Evolutionary conservation across 1,140 invertebrate species (phyloP).

Genomic region (Babylonia areolata): DNA sequence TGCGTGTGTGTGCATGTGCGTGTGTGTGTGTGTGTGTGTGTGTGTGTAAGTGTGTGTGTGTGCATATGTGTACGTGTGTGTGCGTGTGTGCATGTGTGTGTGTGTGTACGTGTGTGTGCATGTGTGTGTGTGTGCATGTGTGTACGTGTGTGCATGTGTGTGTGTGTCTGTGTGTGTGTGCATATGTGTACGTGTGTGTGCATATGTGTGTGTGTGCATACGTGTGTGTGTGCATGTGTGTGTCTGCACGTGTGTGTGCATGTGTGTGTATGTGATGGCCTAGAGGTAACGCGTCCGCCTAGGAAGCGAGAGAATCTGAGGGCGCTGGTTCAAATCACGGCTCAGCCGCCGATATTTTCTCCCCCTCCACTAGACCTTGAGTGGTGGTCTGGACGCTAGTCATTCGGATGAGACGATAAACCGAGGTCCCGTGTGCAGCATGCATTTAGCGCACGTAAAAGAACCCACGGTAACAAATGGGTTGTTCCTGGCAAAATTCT

Average conservation of each 20-base stretch:
- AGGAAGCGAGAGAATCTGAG: too few species aligned
- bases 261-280: not conserved
- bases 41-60: not conserved
- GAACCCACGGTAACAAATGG: too few species aligned
- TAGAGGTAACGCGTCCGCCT: too few species aligned
- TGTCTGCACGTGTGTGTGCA: not conserved
- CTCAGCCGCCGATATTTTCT: too few species aligned
- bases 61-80: slow-evolving; percentile 5
- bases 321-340: not conserved
- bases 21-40: not conserved
- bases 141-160: not conserved
- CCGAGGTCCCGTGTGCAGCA: too few species aligned
- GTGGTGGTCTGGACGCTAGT: too few species aligned
- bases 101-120: slow-evolving; percentile 15
- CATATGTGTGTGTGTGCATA: not conserved
- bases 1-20: not conserved
- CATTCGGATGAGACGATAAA: too few species aligned
- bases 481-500: too few species aligned
- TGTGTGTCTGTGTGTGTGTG: not conserved
- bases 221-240: not conserved
- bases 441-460: too few species aligned
- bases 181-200: not conserved
- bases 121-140: not conserved
- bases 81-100: slow-evolving; percentile 17
- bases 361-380: too few species aligned